Base-by-base conservation (phyloP, 2,113 vertebrate species). In the Sander lucioperca region DNA sequence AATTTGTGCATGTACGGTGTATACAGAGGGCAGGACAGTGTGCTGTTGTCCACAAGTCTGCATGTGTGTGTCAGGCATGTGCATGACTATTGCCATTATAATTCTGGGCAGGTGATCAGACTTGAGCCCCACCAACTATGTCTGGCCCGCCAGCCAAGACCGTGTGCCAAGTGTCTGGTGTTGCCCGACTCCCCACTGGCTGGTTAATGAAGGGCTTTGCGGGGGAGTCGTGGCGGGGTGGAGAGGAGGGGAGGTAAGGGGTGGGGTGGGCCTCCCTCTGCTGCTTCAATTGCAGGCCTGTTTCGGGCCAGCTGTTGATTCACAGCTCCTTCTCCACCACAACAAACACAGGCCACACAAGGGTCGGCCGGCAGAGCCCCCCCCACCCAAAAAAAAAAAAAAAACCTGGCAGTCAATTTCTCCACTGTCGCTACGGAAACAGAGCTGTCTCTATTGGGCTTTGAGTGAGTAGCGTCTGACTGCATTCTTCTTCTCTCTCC, bases 41-140 rank as follows among this genome's bases (percentile, higher is more conserved):
- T 71, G 43, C 61, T 25, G 43, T 65, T 3, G 39, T 43, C 39
- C 39, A 43, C 39, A 13, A 23, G n/a, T 62, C 33, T n/a, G 61
- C 19, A 12, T 56, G 58, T 74, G 30, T 74, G 81, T 25, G 79
- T 85, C 80, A 86, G 76, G 33, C 85, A 84, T 89, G 88, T 91
- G 89, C 85, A 86, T 89, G 89, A 88, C 88, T 93, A 79, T 83
- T 84, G 86, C 91, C 86, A 95, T 95, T 95, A 94, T 91, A 91
- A 95, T 95, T 94, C 94, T 88, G 86, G 91, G 92, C 94, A 95
- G 94, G 95, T 95, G 95, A 94, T 93, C 92, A 93, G 94, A 91
- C 88, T 92, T 92, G 91, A 93, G 93, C 92, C 94, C 95, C 94
- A 93, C 91, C 91, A 89, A 91, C 94, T 92, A 90, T 81, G 95